Evolutionary conservation across 2,113 vertebrate species (phyloP), one percentile per base, ranked within the genome.

Genomic region (Paralichthys olivaceus): DNA sequence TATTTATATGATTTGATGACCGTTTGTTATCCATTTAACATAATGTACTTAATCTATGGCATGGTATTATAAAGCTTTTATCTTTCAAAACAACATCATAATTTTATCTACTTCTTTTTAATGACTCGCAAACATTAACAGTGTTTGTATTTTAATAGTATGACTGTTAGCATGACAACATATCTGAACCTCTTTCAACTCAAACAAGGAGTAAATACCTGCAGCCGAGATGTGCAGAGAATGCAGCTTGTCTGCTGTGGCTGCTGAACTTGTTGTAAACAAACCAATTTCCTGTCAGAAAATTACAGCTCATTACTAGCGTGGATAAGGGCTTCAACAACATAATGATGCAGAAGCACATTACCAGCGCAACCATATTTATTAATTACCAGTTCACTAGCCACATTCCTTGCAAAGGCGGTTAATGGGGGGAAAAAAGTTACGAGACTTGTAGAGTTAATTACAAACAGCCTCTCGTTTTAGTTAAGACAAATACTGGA

Each of bases 251-350:
- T 84, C 80, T 59, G 70, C 79, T 62, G 70, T 77, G 83, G 83
- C 87, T 71, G 79, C 89, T 86, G 77, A 88, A 90, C 61, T 77
- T 87, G 89, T 87, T 87, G 90, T 90, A 93, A 91, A 90, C 91
- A 92, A 93, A 91, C 85, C 88, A 81, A 89, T 92, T 93, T 94
- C 91, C 89, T 89, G 86, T 86, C 78, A 79, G 87, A 89, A 89
- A 93, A 92, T 94, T 88, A 90, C 91, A 92, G 92, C 91, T 92
- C 90, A 92, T 89, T 93, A 89, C 83, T 55, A 65, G 82, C 58
- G 56, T 75, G 87, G 87, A 87, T 71, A 79, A 85, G 81, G 73
- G 84, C 88, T 92, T 79, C 85, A 90, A 84, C 87, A 87, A 77
- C 85, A 89, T 91, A 92, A 91, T 91, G 88, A 92, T 86, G 83